Percentiles rank a stretch among this genome's conserved stretches.
These are phyloP conservation scores for Eubasilissa splendida DNA, from an alignment of 2,888 invertebrate species.

Conservation along the genomic window DNA sequence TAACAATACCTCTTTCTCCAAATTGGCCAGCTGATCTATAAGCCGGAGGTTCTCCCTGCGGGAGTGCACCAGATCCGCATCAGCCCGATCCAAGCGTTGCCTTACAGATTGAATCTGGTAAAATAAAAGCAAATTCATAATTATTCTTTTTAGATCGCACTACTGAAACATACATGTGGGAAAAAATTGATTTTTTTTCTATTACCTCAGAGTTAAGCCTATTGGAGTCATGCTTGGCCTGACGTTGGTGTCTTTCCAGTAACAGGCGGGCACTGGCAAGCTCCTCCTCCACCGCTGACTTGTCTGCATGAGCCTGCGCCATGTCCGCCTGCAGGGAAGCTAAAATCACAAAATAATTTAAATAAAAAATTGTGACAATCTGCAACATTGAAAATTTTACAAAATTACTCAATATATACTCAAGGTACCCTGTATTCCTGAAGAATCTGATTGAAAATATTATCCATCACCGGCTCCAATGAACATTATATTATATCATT, in stretches of 20 bases:
- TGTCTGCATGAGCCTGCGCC: conserved; percentile 83
- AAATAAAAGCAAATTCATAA: background rate
- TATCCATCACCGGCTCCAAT: no score
- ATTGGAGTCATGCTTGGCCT: conserved; percentile 82
- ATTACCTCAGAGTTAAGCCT: conserved; percentile 83
- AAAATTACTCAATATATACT: no score
- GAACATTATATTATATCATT: no score
- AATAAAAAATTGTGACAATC: no score
- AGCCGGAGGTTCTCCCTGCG: conserved; percentile 85
- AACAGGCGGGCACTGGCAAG: conserved; percentile 79
- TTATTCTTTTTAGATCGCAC: background rate
- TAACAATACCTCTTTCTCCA: conserved; percentile 83
- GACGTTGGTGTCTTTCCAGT: conserved; percentile 82
- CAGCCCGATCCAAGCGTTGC: conserved; percentile 84
- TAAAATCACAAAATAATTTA: conserved; percentile 62
- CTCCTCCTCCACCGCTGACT: conserved; percentile 86
- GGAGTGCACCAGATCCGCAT: conserved; percentile 85
- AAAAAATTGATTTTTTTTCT: background rate
- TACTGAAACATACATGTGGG: background rate
- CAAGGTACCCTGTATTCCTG: no score
- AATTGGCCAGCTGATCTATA: conserved; percentile 82
- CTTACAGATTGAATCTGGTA: conserved; percentile 77
- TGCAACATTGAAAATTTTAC: no score
- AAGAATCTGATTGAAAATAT: no score
- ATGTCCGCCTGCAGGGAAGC: conserved; percentile 84